Evolutionary conservation across 2,888 invertebrate species (phyloP), one percentile per base, ranked within the genome.

Genomic region (Gastrophysa polygoni): DNA sequence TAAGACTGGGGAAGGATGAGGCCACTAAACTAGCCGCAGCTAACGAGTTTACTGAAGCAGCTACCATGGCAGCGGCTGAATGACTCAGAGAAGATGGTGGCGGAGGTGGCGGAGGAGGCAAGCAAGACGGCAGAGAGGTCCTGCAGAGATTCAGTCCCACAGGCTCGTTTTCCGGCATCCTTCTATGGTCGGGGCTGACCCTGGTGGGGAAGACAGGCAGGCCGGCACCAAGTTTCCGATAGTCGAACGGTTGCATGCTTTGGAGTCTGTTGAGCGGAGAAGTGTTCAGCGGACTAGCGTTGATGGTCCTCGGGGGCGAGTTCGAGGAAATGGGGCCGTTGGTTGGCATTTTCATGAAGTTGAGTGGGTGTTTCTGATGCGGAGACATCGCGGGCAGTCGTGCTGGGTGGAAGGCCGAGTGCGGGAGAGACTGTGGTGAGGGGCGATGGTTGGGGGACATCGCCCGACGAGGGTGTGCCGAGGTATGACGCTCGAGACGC

Each of bases 171-270:
- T 85, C 83, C 62, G 86, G 86, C 69, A 84, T 84, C 69, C 85
- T 84, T 73, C 85, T 78, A 24, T 84, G 83, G 75, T 69, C 79
- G 73, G 47, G 82, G 78, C 68, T 83, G 77, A 83, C 73, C 84
- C 82, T 81, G 81, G 55, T 69, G 11, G 73, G 85, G 83, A 75
- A 88, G 85, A 64, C 68, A 50, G 69, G 68, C 52, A 86, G 75
- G 6, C 85, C 85, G 69, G 88, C 87, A 63, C 90, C 88, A 58
- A 91, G 83, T 78, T 93, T 93, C 28, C 95, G 88, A 78, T 92
- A 96, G 80, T 96, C 96, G 79, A 95, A 95, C 0, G 96, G 96
- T 78, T 96, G 96, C 96, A 97, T 96, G 75, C 91, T 96, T 82
- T 96, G 95, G 50, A 96, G 85, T 74, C 93, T 89, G 80, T 92